Conservation (phyloP, 35 echinoderm and acorn worm species). For the Holothuria glaberrima region DNA sequence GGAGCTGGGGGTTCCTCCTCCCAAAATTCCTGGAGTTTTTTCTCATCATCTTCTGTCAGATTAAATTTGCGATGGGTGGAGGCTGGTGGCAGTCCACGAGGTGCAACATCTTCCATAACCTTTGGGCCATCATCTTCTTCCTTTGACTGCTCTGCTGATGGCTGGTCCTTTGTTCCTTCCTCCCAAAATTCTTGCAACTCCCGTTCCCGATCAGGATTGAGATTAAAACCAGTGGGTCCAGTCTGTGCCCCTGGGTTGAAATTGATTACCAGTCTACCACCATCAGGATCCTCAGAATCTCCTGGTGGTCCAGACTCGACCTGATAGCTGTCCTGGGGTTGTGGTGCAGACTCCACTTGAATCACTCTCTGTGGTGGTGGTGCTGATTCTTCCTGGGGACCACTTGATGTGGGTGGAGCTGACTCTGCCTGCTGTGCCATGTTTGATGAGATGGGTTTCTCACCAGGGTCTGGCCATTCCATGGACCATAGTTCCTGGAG, state of each 20-base stretch:
- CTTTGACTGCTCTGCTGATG: neutral
- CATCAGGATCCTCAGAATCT: neutral
- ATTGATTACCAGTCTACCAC: conserved; percentile 20
- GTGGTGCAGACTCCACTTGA: conserved; percentile 12
- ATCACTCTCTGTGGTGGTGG: neutral
- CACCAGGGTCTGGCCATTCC: conserved; percentile 50
- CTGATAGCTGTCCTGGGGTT: neutral
- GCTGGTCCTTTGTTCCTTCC: neutral
- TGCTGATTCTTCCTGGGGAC: conserved; percentile 32
- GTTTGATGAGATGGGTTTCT: conserved; percentile 20
- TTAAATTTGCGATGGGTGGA: conserved; percentile 26
- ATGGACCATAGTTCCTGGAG: conserved; percentile 37
- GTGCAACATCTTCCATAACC: conserved; percentile 34
- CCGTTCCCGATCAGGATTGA: conserved; percentile 6
- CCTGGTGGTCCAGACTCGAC: conserved; percentile 5
- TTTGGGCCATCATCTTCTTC: conserved; percentile 26
- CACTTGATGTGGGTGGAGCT: neutral
- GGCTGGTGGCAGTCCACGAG: conserved; percentile 30
- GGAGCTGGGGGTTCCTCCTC: neutral
- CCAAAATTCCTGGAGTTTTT: conserved; percentile 60
- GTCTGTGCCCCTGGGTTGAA: conserved; percentile 5
- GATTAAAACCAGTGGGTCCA: conserved; percentile 7
- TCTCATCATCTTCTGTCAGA: conserved; percentile 59
- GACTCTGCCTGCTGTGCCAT: conserved; percentile 15
- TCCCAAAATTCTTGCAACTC: conserved; percentile 37